Base-by-base conservation (phyloP, 2,797 vertebrate species). In the Tiaroga cobitis region DNA sequence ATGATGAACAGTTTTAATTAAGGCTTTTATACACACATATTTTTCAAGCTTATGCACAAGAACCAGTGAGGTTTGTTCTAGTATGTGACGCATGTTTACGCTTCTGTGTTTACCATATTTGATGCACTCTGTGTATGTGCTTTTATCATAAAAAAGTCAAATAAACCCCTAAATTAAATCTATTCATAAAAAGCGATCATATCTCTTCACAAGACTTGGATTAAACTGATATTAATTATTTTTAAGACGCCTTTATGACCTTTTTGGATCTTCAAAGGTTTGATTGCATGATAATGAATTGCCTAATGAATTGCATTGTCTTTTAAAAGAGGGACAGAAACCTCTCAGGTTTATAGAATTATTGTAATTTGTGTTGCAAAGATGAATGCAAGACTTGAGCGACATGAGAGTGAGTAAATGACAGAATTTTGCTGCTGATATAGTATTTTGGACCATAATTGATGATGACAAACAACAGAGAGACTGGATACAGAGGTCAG, bases 381-480 rank as follows among this genome's bases (percentile, higher is more conserved):
- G 59, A 61, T 61, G 59, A 61, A 26, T 0, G 11, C n/a, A 15
- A 59, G 24, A n/a, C 24, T 11, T 19, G 2, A 6, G 29, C 5
- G 0, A 4, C 11, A 46, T 46, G 43, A 46, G 43, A 46, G 43
- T 46, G 3, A 43, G 41, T 43, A 43, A 43, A 43, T 43, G 11
- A 46, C 13, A 46, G 43, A 46, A 46, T 46, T 46, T 46, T 46
- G n/a, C 21, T 16, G 21, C 75, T 26, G 34, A 77, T 37, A 24
- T 49, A 11, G 24, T 63, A n/a, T 74, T 74, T 63, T 74, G 39
- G 59, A 65, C 29, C 9, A 65, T 75, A 34, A 65, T 61, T 83
- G 21, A 65, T 19, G 59, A 75, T 13, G 3, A 18, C 3, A n/a
- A 49, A 75, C 8, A 43, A 24, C 39, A 43, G 18, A 8, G 13